Evolutionary conservation across 92 coral and sea anemone genomes (phyloP).

Genomic region (Epizoanthus illoricatus): DNA sequence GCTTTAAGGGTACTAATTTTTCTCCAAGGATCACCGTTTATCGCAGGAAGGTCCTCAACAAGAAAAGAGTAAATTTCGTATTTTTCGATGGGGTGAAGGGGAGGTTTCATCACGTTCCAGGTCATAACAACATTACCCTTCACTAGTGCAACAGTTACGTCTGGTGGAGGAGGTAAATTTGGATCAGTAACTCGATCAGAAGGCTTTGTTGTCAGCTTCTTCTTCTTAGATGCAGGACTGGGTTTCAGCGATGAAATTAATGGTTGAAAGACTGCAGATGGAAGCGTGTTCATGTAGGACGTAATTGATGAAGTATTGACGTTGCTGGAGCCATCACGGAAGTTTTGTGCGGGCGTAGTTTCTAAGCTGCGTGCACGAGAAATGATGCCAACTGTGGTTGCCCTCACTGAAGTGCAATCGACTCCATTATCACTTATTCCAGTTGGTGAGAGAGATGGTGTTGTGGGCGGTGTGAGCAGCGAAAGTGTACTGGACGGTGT

Average conservation of each 20-base stretch:
- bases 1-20: not conserved
- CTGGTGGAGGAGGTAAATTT: not conserved
- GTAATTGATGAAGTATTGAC: not conserved
- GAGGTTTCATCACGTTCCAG: not conserved
- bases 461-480: not conserved
- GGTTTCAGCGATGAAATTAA: not conserved
- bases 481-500: not conserved
- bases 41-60: not conserved
- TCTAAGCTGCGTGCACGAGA: not conserved
- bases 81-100: conserved; percentile 1
- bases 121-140: conserved; percentile 15
- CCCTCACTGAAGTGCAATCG: not conserved
- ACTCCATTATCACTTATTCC: not conserved
- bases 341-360: not conserved
- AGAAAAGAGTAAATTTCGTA: not conserved
- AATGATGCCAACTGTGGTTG: not conserved
- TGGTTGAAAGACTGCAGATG: not conserved
- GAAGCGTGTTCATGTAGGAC: not conserved
- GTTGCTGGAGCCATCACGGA: not conserved
- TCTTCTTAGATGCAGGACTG: not conserved
- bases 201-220: no score
- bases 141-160: not conserved
- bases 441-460: not conserved
- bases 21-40: not conserved
- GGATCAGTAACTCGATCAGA: not conserved